A percentile compares a stretch with the other conserved stretches of the same genome.
Evolutionary conservation across 1,140 invertebrate species (phyloP).

Genomic region (Zophobas atratus): DNA sequence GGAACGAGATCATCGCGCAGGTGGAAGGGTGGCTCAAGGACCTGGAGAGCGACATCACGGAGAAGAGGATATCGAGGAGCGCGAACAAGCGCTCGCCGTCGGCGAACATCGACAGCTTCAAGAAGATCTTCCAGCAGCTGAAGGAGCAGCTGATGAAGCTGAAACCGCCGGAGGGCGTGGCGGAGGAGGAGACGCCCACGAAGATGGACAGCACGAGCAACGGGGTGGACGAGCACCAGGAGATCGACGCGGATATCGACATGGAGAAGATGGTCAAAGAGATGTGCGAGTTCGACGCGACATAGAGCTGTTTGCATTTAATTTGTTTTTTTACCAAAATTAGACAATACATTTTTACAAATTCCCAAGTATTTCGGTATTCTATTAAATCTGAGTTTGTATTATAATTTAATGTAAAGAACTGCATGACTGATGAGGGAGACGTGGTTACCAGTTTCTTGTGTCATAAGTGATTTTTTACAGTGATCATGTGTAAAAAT

Average conservation of each 20-base stretch:
- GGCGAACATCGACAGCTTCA: conserved; percentile 56
- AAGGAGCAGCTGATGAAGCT: conserved; percentile 69
- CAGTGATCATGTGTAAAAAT: conserved; percentile 37
- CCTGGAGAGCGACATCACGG: conserved; percentile 81
- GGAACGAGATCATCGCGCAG: conserved; percentile 91
- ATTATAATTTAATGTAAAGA: conserved; percentile 25
- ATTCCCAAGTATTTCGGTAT: conserved; percentile 19
- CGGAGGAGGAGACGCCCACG: conserved; percentile 66
- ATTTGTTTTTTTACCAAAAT: conserved; percentile 31
- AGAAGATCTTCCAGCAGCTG: conserved; percentile 59
- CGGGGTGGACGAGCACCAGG: conserved; percentile 61
- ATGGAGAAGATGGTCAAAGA: conserved; percentile 84
- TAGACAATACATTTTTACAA: conserved; percentile 39
- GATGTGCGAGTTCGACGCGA: conserved; percentile 69
- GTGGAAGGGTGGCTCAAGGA: conserved; percentile 93
- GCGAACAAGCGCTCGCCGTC: conserved; percentile 53
- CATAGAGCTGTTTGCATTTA: conserved; percentile 44
- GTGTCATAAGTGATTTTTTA: conserved; percentile 35
- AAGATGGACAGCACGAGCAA: conserved; percentile 53
- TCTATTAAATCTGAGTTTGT: not conserved
- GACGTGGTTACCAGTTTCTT: conserved; percentile 39
- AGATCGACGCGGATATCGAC: conserved; percentile 77
- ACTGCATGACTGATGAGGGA: conserved; percentile 32
- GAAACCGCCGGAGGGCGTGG: conserved; percentile 70
- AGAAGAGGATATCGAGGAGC: conserved; percentile 80